Conservation (phyloP, 2,888 invertebrate genomes). For the Dermolepida albohirtum region DNA sequence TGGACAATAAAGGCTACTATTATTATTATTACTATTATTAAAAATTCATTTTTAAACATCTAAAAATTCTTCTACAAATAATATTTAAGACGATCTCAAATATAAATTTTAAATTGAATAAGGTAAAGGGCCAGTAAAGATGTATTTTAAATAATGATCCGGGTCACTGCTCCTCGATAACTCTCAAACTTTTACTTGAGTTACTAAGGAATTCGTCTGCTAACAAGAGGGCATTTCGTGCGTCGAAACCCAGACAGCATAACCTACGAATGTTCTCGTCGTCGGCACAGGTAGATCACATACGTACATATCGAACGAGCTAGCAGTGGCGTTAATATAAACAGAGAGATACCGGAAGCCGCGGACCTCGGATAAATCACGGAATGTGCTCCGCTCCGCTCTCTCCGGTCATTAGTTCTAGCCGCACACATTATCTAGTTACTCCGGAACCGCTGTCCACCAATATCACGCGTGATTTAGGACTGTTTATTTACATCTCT, state of each 20-base stretch:
- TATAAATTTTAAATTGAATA: slow-evolving; percentile 13
- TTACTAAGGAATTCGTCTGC: slow-evolving; percentile 60
- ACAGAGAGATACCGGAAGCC: slow-evolving; percentile 61
- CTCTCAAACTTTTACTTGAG: slow-evolving; percentile 60
- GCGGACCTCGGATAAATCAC: slow-evolving; percentile 61
- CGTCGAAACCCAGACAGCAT: not conserved
- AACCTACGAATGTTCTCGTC: slow-evolving; percentile 4
- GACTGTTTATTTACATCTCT: slow-evolving; percentile 53
- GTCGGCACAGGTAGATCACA: slow-evolving; percentile 35
- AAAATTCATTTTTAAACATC: no score
- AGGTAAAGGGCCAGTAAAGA: not conserved
- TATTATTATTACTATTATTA: no score
- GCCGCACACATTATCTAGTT: slow-evolving; percentile 63
- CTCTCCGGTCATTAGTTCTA: slow-evolving; percentile 65
- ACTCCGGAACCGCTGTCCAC: slow-evolving; percentile 58
- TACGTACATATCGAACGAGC: slow-evolving; percentile 61
- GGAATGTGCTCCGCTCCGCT: slow-evolving; percentile 62
- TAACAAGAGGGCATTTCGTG: slow-evolving; percentile 57
- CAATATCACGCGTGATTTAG: slow-evolving; percentile 56
- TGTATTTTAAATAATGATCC: slow-evolving; percentile 25
- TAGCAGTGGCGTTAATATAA: slow-evolving; percentile 57
- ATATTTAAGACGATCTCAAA: no score
- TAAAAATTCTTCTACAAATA: no score
- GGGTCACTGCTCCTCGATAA: slow-evolving; percentile 25
- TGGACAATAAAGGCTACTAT: no score